These are phyloP conservation scores for Anarsia innoxiella DNA, from an alignment of 2,888 invertebrate species.

Conservation along the genomic window DNA sequence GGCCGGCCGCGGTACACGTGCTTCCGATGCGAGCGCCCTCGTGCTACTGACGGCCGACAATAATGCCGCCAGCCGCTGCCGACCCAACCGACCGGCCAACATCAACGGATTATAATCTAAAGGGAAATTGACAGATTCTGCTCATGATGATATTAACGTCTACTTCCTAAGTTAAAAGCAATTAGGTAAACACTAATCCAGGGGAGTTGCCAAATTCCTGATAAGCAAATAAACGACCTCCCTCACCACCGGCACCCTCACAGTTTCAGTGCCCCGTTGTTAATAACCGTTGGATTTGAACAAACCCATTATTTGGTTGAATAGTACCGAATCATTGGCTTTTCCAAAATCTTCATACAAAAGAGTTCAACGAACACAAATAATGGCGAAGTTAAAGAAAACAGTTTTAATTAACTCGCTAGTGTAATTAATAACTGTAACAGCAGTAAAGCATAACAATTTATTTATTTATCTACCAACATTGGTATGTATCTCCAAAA, in stretches of 20 bases:
- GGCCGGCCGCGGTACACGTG: conserved; percentile 41
- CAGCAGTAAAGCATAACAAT: too few species aligned
- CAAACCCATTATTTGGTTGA: too few species aligned
- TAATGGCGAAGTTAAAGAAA: too few species aligned
- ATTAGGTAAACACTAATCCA: background rate
- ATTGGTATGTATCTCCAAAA: background rate
- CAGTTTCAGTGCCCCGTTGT: too few species aligned
- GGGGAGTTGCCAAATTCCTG: too few species aligned
- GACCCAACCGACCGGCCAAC: conserved; percentile 3
- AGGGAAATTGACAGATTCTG: conserved; percentile 29
- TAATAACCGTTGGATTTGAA: too few species aligned
- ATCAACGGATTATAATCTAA: conserved; percentile 22
- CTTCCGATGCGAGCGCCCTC: conserved; percentile 53
- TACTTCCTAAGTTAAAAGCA: conserved; percentile 18
- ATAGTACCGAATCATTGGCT: too few species aligned
- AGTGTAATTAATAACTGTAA: background rate
- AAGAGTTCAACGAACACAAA: conserved; percentile 52
- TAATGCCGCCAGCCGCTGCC: conserved; percentile 16
- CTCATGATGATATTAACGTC: conserved; percentile 23
- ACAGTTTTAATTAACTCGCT: background rate
- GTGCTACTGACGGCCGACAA: conserved; percentile 48
- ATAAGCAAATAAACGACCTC: too few species aligned
- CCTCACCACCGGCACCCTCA: too few species aligned
- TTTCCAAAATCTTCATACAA: conserved; percentile 34
- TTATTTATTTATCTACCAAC: too few species aligned